Evolutionary conservation across 2,888 invertebrate species (phyloP), one percentile per base, ranked within the genome.

Genomic region (Sylvicola fuscatus): DNA sequence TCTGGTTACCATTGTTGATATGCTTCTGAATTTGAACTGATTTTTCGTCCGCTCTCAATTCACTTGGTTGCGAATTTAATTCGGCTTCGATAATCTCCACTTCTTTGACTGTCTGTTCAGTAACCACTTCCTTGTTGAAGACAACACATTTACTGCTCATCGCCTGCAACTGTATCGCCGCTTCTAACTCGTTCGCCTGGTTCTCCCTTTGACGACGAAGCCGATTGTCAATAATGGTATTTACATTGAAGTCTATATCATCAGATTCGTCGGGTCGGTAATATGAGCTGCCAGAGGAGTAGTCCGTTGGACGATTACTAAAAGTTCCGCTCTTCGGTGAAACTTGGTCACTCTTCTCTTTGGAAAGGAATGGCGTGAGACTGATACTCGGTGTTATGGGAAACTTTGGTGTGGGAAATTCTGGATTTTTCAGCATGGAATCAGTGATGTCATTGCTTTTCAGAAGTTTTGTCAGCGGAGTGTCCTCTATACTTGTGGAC

Each of bases 181-280:
- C 21, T 8, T 21, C 21, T 8, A 21, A 21, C n/a, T n/a, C n/a
- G n/a, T n/a, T n/a, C n/a, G 21, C 21, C 21, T 21, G 5, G 8
- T 8, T 21, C 21, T 21, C 21, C 8, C 8, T 21, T 4, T 8
- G 21, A 8, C 21, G 21, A 21, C 21, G 21, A 4, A 21, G 5
- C 4, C 21, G 21, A 21, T 21, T 21, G 5, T 21, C 21, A 4
- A 21, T 21, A 8, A 21, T 21, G 4, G 21, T 21, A 21, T 21
- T 21, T 21, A 8, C 5, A 8, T 21, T 21, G 21, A 21, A 8
- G 40, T 53, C 49, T 27, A 53, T 46, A 38, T 58, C 56, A 45
- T 70, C 70, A 37, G 67, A 66, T 45, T 71, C 70, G 46, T 71
- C 71, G 1, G 71, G 71, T 40, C 66, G 65, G 45, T 71, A 71